phyloP scores from a whole-genome alignment of 2,888 invertebrate genomes.

The Mythimna pallens region DNA sequence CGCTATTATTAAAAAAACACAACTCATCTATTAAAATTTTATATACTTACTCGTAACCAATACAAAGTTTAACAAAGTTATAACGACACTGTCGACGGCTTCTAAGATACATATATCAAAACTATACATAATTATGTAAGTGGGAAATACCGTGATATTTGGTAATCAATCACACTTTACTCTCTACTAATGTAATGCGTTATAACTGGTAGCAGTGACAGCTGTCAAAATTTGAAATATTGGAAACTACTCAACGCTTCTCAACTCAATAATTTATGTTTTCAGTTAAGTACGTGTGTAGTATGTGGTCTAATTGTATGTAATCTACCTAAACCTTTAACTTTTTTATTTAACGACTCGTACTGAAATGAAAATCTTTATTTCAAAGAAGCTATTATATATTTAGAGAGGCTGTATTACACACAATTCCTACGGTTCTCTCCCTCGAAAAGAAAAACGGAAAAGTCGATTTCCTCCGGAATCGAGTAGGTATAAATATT shows the following conservation, averaged over 20 bases:
- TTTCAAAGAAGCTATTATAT: slow-evolving; percentile 41
- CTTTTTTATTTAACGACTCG: slow-evolving; percentile 10
- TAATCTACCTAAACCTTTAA: slow-evolving; percentile 11
- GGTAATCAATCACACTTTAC: slow-evolving; percentile 26
- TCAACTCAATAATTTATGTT: not conserved
- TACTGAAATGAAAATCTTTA: slow-evolving; percentile 31
- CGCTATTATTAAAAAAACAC: not conserved
- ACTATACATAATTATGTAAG: not conserved
- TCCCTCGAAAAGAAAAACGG: slow-evolving; percentile 38
- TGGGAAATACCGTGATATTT: slow-evolving; percentile 6
- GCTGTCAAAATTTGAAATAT: slow-evolving; percentile 38
- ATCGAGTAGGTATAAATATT: slow-evolving; percentile 57
- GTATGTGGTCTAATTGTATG: slow-evolving; percentile 18
- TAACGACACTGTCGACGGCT: not conserved
- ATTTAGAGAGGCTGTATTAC: slow-evolving; percentile 39
- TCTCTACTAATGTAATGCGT: slow-evolving; percentile 24
- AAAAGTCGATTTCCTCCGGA: slow-evolving; percentile 54
- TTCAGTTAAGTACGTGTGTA: not conserved
- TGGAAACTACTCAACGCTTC: slow-evolving; percentile 25
- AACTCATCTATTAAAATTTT: not conserved
- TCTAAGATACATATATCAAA: not conserved
- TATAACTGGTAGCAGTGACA: slow-evolving; percentile 13
- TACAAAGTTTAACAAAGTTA: not conserved
- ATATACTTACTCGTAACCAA: too few species aligned
- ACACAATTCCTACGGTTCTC: slow-evolving; percentile 37